Conservation (phyloP, 2,888 invertebrate genomes). For the Hypomecis atomaria region DNA sequence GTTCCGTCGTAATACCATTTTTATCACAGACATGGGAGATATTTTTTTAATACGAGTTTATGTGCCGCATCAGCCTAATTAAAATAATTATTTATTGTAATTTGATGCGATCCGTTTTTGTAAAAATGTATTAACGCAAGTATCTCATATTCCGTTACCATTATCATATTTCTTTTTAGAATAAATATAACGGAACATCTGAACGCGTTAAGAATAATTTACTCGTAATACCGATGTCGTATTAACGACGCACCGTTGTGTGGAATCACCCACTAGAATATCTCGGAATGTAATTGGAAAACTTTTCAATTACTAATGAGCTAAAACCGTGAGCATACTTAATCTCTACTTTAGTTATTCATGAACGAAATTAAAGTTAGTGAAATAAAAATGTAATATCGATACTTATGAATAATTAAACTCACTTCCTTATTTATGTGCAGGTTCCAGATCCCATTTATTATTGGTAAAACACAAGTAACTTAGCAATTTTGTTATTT, state of each 20-base stretch:
- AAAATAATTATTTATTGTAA: too few relatives aligned
- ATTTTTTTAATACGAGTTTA: too few relatives aligned
- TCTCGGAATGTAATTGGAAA: constrained; percentile 1
- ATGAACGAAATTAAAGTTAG: too few relatives aligned
- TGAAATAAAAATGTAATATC: background rate
- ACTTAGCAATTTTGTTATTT: constrained; percentile 25
- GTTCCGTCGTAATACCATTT: too few relatives aligned
- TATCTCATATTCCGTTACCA: too few relatives aligned
- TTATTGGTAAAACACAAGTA: constrained; percentile 20
- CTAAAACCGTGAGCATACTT: background rate
- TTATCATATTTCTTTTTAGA: too few relatives aligned
- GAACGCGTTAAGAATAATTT: too few relatives aligned
- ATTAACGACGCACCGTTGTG: background rate
- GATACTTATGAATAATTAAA: constrained; percentile 1
- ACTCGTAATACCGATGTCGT: background rate
- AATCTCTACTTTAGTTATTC: background rate
- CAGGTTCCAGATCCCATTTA: constrained; percentile 20
- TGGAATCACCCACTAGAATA: background rate
- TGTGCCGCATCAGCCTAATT: too few relatives aligned
- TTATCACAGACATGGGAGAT: too few relatives aligned
- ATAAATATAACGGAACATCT: too few relatives aligned
- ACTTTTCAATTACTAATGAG: background rate
- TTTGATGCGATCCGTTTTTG: too few relatives aligned
- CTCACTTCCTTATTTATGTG: constrained; percentile 2
- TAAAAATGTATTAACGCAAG: too few relatives aligned